Evolutionary conservation across 1,140 invertebrate genomes (phyloP).

Genomic region (Drosophila simulans): DNA sequence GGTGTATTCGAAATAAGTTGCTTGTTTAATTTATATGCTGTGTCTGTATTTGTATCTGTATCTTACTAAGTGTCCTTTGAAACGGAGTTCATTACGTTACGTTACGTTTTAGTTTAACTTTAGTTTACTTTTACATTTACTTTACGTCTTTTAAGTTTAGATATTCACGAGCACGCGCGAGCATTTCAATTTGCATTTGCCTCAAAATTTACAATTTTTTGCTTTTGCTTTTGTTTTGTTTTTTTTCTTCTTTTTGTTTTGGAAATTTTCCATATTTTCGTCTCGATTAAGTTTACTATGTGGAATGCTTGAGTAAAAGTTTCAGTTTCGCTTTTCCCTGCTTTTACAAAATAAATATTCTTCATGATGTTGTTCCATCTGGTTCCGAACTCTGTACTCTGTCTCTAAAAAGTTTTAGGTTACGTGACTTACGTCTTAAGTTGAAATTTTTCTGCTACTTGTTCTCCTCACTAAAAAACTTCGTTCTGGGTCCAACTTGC

Average conservation of each 20-base stretch:
- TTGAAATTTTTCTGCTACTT: conserved; percentile 29
- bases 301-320: conserved; percentile 74
- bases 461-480: conserved; percentile 58
- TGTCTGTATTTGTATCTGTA: conserved; percentile 50
- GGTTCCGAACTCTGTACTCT: conserved; percentile 50
- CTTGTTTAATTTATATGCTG: conserved; percentile 46
- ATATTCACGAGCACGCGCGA: conserved; percentile 82
- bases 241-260: conserved; percentile 8
- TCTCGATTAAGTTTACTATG: conserved; percentile 56
- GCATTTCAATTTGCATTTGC: conserved; percentile 65
- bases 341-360: conserved; percentile 78
- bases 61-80: conserved; percentile 65
- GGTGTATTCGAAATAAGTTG: conserved; percentile 19
- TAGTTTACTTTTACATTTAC: conserved; percentile 48
- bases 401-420: conserved; percentile 69
- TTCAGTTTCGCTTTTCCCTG: conserved; percentile 60
- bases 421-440: conserved; percentile 65
- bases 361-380: conserved; percentile 69
- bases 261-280: conserved; percentile 30
- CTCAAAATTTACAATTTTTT: conserved; percentile 68
- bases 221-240: conserved; percentile 9
- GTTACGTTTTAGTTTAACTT: conserved; percentile 30
- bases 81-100: conserved; percentile 56
- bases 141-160: conserved; percentile 61
- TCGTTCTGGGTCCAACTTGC: conserved; percentile 78